Base-by-base conservation (phyloP, 1,140 invertebrate species). In the Drosophila tropicalis region DNA sequence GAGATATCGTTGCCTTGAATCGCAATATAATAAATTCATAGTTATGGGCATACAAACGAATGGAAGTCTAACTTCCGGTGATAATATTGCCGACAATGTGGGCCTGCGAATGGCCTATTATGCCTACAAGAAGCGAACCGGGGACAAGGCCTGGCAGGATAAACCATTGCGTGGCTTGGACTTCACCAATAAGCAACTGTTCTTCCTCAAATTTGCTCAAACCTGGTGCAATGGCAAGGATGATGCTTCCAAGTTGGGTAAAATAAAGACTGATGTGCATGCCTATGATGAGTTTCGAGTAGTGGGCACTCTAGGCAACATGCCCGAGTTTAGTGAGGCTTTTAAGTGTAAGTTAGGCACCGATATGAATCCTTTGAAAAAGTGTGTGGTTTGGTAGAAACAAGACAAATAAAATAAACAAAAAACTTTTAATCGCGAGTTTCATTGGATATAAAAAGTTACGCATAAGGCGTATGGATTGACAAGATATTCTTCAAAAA, bases 41-140 rank as follows among this genome's bases (percentile, higher is more conserved):
- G 54, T 89, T 4, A 32, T 81, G 62, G 90, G 86, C 3, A 25
- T 90, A 5, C 79, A 96, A 93, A 92, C 97, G 1, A 95, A 98
- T 89, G 97, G 97, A 4, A 94, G 94, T 56, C 92, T 94, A 39
- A 97, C 97, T 1, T 93, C 97, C 54, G 96, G 94, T 4, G 97
- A 98, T 92, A 98, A 98, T 91, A 96, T 98, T 62, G 97, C 97
- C 0, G 97, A 98, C 90, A 98, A 98, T 90, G 97, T 97, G 2
- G 95, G 97, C 7, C 81, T 98, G 0, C 94, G 95, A 72, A 95
- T 97, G 90, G 96, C 97, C 0, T 94, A 96, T 64, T 92, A 93
- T 29, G 97, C 94, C 0, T 94, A 94, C 62, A 84, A 93, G 19
- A 80, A 92, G 51, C 92, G 92, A 86, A 73, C 92, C 0, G 73